Evolutionary conservation across 2,888 invertebrate genomes (phyloP).

Genomic region (Daptonema setosum): DNA sequence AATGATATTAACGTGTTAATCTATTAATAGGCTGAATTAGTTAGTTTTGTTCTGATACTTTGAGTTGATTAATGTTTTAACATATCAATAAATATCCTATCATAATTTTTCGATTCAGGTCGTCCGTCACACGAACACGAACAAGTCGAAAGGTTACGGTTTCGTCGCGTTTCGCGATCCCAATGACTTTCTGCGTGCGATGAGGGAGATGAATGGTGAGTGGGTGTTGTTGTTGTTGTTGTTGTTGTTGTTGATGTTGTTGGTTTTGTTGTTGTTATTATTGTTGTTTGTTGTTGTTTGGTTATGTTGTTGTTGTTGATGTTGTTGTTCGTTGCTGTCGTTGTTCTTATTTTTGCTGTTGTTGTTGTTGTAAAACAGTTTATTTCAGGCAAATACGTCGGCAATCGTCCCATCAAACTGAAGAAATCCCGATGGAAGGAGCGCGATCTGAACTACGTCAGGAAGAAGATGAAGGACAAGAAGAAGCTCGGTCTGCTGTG

Average conservation of each 20-base stretch:
- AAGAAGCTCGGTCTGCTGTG: slow-evolving; percentile 41
- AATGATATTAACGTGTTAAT: background rate
- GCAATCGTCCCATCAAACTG: slow-evolving; percentile 88
- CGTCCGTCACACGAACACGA: slow-evolving; percentile 77
- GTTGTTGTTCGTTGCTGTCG: too few species aligned
- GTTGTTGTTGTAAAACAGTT: too few species aligned
- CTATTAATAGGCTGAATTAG: background rate
- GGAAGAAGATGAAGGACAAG: slow-evolving; percentile 87
- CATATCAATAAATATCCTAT: too few species aligned
- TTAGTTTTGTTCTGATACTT: background rate
- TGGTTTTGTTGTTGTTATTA: too few species aligned
- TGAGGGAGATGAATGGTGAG: slow-evolving; percentile 97
- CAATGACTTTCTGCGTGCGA: slow-evolving; percentile 84
- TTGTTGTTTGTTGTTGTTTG: too few species aligned
- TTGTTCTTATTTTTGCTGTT: too few species aligned
- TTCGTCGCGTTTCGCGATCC: slow-evolving; percentile 96
- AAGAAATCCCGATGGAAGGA: slow-evolving; percentile 89
- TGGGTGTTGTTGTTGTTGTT: slow-evolving; percentile 7
- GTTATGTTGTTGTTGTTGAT: too few species aligned
- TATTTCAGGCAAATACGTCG: slow-evolving; percentile 87
- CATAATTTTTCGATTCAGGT: slow-evolving; percentile 34
- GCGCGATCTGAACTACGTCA: slow-evolving; percentile 68
- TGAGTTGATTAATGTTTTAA: too few species aligned
- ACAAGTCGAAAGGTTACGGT: slow-evolving; percentile 95
- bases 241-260: too few species aligned